Percentiles rank a stretch among this genome's conserved stretches.
phyloP scores from a whole-genome alignment of 2,113 vertebrate genomes.

The Limanda limanda region DNA sequence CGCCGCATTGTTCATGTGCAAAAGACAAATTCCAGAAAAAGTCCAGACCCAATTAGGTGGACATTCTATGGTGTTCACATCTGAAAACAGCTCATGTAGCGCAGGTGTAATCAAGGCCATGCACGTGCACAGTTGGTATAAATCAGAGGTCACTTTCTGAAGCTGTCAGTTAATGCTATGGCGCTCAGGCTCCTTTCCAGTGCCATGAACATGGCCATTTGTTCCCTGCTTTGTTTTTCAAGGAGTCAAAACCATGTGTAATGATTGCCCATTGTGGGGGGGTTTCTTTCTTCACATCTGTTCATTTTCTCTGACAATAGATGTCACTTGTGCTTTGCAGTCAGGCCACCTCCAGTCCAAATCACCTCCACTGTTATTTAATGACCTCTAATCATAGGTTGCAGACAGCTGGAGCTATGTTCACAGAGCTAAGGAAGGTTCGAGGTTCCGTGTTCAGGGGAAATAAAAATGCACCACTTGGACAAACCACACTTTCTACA shows the following conservation, averaged over 20 bases:
- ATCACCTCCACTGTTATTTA: conserved; percentile 47
- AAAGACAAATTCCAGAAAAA: too few relatives aligned
- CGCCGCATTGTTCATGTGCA: too few relatives aligned
- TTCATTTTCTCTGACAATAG: conserved; percentile 21
- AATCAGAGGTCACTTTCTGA: conserved; percentile 8
- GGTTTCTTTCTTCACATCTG: conserved; percentile 16
- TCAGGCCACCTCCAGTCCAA: conserved; percentile 16
- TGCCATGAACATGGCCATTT: conserved; percentile 12
- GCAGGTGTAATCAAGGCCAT: too few relatives aligned
- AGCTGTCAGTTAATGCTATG: neutral
- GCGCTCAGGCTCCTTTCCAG: neutral
- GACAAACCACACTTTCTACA: neutral
- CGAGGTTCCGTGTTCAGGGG: neutral
- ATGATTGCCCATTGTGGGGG: conserved; percentile 37
- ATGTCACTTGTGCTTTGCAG: too few relatives aligned
- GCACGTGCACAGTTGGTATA: neutral
- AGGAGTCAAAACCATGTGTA: conserved; percentile 47
- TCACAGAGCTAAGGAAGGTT: neutral
- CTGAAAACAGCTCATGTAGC: too few relatives aligned
- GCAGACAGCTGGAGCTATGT: neutral
- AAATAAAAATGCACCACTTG: conserved; percentile 11
- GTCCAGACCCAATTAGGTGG: too few relatives aligned
- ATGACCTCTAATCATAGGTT: conserved; percentile 55
- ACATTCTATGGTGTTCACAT: too few relatives aligned
- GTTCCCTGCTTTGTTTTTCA: conserved; percentile 28